Evolutionary conservation across 1,140 invertebrate genomes (phyloP).

Genomic region (Ostrea denselamellosa): DNA sequence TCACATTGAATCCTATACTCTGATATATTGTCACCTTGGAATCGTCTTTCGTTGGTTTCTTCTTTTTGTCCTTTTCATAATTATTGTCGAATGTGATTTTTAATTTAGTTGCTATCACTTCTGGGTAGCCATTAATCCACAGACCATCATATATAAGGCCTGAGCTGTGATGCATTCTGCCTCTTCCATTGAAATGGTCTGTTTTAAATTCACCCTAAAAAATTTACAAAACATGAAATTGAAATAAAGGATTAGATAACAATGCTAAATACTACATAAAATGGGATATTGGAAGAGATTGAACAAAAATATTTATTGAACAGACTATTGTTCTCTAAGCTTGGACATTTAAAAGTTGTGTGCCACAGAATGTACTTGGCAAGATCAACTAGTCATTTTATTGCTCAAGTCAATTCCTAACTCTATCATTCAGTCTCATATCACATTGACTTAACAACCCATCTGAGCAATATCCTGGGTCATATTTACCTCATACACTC

Average conservation of each 20-base stretch:
- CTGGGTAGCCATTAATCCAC: constrained; percentile 74
- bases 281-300: too few relatives aligned
- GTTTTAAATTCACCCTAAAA: constrained; percentile 75
- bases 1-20: constrained; percentile 71
- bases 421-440: too few relatives aligned
- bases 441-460: too few relatives aligned
- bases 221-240: background rate
- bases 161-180: constrained; percentile 72
- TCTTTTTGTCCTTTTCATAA: constrained; percentile 47
- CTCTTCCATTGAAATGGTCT: constrained; percentile 75
- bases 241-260: background rate
- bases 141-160: constrained; percentile 73
- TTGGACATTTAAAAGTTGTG: too few relatives aligned
- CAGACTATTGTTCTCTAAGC: too few relatives aligned
- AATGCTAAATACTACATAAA: background rate
- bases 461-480: too few relatives aligned
- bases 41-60: background rate
- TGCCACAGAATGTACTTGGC: too few relatives aligned
- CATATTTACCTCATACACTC: constrained; percentile 64
- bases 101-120: constrained; percentile 71
- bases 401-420: too few relatives aligned
- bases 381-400: too few relatives aligned
- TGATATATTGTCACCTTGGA: constrained; percentile 59
- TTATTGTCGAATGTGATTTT: constrained; percentile 57
- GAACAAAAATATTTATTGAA: too few relatives aligned